Base-by-base conservation (phyloP, 2,113 vertebrate genomes). In the Calyptomena viridis region DNA sequence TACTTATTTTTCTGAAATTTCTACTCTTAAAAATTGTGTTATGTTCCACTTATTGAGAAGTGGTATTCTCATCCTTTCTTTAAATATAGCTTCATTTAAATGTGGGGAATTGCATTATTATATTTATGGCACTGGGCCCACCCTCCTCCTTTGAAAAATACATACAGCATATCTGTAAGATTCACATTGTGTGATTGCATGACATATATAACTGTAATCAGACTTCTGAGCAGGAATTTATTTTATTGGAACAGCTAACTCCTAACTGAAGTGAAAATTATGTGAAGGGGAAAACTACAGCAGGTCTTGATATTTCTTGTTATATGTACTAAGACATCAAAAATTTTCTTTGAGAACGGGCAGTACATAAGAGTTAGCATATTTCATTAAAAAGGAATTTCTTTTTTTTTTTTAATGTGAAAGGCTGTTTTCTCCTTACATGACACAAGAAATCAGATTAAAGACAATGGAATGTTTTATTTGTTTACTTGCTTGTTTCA, bases 201-300 rank as follows among this genome's bases (percentile, higher is more conserved):
- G 30, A 87, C 94, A 78, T 89, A 90, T 25, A 66, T 80, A 89
- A 74, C 28, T 94, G 24, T 58, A 95, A 46, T 87, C 87, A 90
- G 80, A 94, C 74, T 93, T 90, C 77, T 87, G 64, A 94, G 87
- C 33, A 84, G 71, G 67, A 96, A 73, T 95, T 94, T 80, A 46
- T 77, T 92, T 92, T 86, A 84, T 91, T 90, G 89, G 89, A 95
- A 87, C 63, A 93, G n/a, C 47, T 60, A 42, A 92, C 23, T 74
- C 47, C 72, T 84, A 74, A 92, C 74, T 92, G 78, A 93, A 92
- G 76, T 92, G 31, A 80, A 94, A 94, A 94, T 87, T 8, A 75
- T 52, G 28, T 60, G 46, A 94, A 91, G 58, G 50, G 40, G 30
- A 75, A 91, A 95, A 55, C 71, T 81, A 69, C 20, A 84, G 53